phyloP scores from a whole-genome alignment of 1,140 invertebrate species.

The Drepana arcuata region DNA sequence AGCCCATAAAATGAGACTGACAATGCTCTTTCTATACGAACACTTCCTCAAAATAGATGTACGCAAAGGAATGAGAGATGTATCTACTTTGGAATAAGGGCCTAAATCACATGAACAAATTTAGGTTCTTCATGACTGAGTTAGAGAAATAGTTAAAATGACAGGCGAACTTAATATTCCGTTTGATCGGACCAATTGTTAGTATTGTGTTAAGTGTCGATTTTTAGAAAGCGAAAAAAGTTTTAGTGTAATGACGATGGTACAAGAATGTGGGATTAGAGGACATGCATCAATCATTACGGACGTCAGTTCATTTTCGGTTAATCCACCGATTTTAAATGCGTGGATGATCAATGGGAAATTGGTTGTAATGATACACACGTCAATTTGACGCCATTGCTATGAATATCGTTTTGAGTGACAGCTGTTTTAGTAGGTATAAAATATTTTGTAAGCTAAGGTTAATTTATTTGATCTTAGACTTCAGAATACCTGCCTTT shows the following conservation, averaged over 20 bases:
- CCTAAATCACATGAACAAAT: slow-evolving; percentile 10
- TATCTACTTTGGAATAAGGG: slow-evolving; percentile 9
- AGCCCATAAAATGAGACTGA: slow-evolving; percentile 65
- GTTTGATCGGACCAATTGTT: slow-evolving; percentile 70
- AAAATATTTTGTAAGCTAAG: slow-evolving; percentile 14
- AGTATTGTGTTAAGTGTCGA: slow-evolving; percentile 60
- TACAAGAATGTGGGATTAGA: slow-evolving; percentile 33
- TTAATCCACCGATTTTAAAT: slow-evolving; percentile 27
- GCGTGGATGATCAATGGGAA: slow-evolving; percentile 38
- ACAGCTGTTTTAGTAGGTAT: slow-evolving; percentile 10
- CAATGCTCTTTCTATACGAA: slow-evolving; percentile 53
- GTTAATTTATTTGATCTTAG: slow-evolving; percentile 24
- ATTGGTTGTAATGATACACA: slow-evolving; percentile 28
- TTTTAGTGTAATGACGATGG: no score
- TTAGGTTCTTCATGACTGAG: slow-evolving; percentile 23
- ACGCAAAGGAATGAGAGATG: slow-evolving; percentile 14
- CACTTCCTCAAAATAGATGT: slow-evolving; percentile 38
- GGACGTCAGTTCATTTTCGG: slow-evolving; percentile 30
- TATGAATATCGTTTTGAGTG: slow-evolving; percentile 7
- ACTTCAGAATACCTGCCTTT: no score
- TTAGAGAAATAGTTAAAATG: slow-evolving; percentile 59
- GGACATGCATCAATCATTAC: slow-evolving; percentile 56
- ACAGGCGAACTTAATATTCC: slow-evolving; percentile 69
- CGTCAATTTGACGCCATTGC: slow-evolving; percentile 6
- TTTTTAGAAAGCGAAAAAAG: slow-evolving; percentile 55